A percentile compares a stretch with the other conserved stretches of the same genome.
Evolutionary conservation across 2,113 vertebrate species (phyloP).

Genomic region (Mustelus asterias): DNA sequence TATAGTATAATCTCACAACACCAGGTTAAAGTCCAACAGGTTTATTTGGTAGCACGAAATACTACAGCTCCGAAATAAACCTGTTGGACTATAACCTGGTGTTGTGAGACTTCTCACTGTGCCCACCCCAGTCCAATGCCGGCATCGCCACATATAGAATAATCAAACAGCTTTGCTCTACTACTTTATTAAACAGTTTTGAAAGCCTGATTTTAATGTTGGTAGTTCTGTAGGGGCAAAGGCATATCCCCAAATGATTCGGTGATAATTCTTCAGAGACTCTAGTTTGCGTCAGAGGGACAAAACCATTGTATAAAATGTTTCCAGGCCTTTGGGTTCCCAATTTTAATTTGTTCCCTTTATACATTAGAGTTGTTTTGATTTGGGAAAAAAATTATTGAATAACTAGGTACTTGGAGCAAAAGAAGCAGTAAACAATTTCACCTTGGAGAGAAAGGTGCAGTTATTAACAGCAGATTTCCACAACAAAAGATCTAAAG

Average conservation of each 20-base stretch:
- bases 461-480: not conserved
- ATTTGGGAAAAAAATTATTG: not conserved
- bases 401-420: not conserved
- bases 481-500: not conserved
- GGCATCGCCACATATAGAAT: not conserved
- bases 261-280: not conserved
- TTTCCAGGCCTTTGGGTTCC: not conserved
- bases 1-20: not conserved
- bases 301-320: not conserved
- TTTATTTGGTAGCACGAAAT: too few species aligned
- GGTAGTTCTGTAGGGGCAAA: not conserved
- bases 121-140: too few species aligned
- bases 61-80: too few species aligned
- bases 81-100: too few species aligned
- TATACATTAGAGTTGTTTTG: not conserved
- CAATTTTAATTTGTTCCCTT: not conserved
- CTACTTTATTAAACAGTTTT: not conserved
- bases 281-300: not conserved
- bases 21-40: too few species aligned
- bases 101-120: too few species aligned
- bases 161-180: not conserved
- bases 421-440: not conserved
- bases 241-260: not conserved
- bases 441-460: not conserved
- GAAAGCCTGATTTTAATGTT: not conserved